Evolutionary conservation across 1,140 invertebrate species (phyloP).

Genomic region (Polyergus mexicanus): DNA sequence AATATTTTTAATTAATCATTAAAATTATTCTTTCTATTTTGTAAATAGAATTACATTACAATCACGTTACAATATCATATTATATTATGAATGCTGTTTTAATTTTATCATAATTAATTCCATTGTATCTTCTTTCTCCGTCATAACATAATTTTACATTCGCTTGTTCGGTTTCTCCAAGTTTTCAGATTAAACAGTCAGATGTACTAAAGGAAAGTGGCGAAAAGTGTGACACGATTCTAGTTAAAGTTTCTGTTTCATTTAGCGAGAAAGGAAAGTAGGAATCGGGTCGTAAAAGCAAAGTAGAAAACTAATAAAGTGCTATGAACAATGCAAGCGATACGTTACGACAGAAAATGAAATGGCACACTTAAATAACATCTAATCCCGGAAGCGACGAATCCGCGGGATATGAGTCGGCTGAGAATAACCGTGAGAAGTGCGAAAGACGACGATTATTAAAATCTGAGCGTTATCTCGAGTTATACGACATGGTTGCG

Average conservation of each 20-base stretch:
- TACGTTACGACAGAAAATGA: conserved; percentile 51
- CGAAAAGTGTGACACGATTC: conserved; percentile 52
- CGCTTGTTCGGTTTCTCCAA: conserved; percentile 9
- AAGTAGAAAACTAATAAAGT: conserved; percentile 50
- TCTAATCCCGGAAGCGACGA: conserved; percentile 26
- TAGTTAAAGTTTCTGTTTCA: conserved; percentile 46
- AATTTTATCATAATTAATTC: not conserved
- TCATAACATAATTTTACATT: conserved; percentile 34
- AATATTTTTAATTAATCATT: no score
- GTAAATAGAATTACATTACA: no score
- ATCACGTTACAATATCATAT: not conserved
- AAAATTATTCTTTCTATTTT: no score
- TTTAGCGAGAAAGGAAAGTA: conserved; percentile 3
- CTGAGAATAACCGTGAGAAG: conserved; percentile 7
- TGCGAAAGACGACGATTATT: conserved; percentile 16
- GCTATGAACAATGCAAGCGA: conserved; percentile 47
- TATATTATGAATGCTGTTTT: not conserved
- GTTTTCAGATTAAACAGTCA: conserved; percentile 47
- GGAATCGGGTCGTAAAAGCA: conserved; percentile 30
- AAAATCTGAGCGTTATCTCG: conserved; percentile 19
- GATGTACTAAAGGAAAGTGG: not conserved
- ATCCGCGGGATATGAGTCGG: conserved; percentile 14
- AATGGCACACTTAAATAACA: conserved; percentile 52
- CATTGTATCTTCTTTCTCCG: not conserved
- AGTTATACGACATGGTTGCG: not conserved